Conservation (phyloP, 2,888 invertebrate species). For the Drosophila colorata region DNA sequence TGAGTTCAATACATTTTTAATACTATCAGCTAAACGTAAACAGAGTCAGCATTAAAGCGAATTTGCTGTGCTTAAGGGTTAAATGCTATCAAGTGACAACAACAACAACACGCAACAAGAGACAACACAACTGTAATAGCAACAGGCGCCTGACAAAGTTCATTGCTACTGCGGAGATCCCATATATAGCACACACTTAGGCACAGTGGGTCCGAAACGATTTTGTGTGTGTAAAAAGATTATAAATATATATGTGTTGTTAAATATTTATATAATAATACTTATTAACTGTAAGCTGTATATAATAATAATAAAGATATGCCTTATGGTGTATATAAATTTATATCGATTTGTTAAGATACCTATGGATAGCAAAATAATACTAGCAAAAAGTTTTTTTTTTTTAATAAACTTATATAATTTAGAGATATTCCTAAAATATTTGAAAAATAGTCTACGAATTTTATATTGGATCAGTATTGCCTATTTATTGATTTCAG, state of each 20-base stretch:
- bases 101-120: constrained; percentile 1
- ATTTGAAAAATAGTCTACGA: no score
- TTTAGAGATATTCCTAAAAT: no score
- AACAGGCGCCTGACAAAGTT: constrained; percentile 59
- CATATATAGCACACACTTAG: constrained; percentile 5
- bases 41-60: neutral
- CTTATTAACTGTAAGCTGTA: neutral
- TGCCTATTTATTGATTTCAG: no score
- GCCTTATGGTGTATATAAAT: neutral
- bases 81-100: constrained; percentile 21
- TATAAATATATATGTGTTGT: neutral
- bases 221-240: neutral
- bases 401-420: no score
- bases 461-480: no score
- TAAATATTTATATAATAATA: neutral
- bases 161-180: constrained; percentile 53
- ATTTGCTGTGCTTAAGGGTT: constrained; percentile 34
- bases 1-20: neutral
- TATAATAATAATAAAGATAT: neutral
- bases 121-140: constrained; percentile 16
- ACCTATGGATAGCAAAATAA: no score
- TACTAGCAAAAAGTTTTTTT: no score
- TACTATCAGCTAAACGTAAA: neutral
- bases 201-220: constrained; percentile 35
- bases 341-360: no score